phyloP scores from a whole-genome alignment of 1,140 invertebrate genomes.

The Lucilia cuprina region DNA sequence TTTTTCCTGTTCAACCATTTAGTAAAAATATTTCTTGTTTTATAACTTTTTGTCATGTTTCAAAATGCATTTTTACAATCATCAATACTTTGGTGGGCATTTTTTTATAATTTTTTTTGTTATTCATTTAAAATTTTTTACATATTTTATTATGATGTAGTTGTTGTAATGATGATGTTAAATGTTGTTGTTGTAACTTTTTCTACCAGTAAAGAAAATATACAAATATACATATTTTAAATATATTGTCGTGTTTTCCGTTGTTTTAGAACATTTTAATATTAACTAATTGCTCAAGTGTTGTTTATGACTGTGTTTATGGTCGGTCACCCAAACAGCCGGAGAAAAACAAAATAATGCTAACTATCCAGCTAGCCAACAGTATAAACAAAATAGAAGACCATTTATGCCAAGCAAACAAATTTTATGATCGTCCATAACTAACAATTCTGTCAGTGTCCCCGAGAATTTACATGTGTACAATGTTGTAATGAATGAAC shows the following conservation, averaged over 20 bases:
- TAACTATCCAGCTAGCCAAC: not conserved
- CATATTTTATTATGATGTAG: not conserved
- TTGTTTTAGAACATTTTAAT: conserved; percentile 34
- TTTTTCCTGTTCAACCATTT: no score
- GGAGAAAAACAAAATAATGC: not conserved
- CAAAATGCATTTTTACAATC: no score
- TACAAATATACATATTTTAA: not conserved
- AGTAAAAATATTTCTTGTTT: no score
- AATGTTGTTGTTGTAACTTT: not conserved
- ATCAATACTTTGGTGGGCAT: not conserved
- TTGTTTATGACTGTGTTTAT: conserved; percentile 33
- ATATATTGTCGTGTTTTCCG: conserved; percentile 12
- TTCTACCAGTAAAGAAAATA: not conserved
- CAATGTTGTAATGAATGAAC: not conserved
- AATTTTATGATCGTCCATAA: not conserved
- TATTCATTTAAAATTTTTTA: not conserved
- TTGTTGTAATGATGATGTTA: not conserved
- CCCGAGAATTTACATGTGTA: not conserved
- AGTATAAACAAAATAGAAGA: not conserved
- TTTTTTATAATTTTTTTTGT: not conserved
- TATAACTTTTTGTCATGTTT: no score
- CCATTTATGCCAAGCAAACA: not conserved
- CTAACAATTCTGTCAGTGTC: conserved; percentile 1
- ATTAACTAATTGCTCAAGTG: conserved; percentile 33
- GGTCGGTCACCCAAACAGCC: not conserved